Percentiles rank a stretch among this genome's conserved stretches.
These are phyloP conservation scores for Labeo catla DNA, from an alignment of 2,113 vertebrate genomes.

Conservation along the genomic window DNA sequence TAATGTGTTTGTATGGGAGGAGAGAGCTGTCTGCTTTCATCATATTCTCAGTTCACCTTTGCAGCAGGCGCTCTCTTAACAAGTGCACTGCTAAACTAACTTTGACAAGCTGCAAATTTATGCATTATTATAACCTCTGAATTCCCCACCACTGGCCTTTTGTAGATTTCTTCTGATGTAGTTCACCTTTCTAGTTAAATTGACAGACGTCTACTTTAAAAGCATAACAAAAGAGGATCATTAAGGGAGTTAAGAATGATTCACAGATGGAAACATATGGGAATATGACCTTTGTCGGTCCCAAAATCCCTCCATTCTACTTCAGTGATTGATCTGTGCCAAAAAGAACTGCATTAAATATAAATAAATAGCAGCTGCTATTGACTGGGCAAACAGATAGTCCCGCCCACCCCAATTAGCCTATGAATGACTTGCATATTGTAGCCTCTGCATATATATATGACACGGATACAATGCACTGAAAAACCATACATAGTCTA, in stretches of 20 bases:
- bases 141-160: conserved; percentile 37
- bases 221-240: conserved; percentile 20
- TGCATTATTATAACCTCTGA: conserved; percentile 51
- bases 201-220: conserved; percentile 34
- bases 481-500: not conserved
- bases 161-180: conserved; percentile 42
- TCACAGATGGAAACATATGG: conserved; percentile 26
- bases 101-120: conserved; percentile 57
- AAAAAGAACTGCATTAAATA: not conserved
- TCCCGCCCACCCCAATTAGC: not conserved
- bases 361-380: not conserved
- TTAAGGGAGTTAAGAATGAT: conserved; percentile 4
- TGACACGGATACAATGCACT: not conserved
- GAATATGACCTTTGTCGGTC: conserved; percentile 1
- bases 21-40: conserved; percentile 45
- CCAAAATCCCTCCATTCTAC: not conserved
- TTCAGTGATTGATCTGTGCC: not conserved
- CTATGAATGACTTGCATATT: not conserved
- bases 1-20: conserved; percentile 45
- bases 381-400: not conserved
- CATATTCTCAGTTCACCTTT: conserved; percentile 27
- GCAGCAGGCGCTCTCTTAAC: conserved; percentile 19
- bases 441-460: not conserved
- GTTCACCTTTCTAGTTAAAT: conserved; percentile 43
- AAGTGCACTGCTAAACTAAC: conserved; percentile 43